Percentiles rank a stretch among this genome's conserved stretches.
Evolutionary conservation across 2,797 vertebrate species (phyloP).

Genomic region (Danio jaintianensis): DNA sequence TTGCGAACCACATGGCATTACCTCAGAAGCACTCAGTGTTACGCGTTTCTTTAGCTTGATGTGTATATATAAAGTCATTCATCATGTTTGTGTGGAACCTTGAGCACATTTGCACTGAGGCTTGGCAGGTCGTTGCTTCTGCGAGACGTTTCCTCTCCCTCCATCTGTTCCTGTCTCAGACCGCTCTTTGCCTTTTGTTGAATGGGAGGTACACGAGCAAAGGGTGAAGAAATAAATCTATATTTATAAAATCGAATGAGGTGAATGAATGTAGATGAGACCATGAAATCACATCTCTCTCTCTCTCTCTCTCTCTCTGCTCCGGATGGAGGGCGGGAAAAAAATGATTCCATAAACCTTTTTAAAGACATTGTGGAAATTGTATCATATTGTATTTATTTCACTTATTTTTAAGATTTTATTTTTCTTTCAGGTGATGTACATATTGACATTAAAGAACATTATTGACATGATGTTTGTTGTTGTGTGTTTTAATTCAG

Average conservation of each 20-base stretch:
- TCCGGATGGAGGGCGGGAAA: conserved; percentile 69
- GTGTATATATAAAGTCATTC: conserved; percentile 40
- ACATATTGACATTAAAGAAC: conserved; percentile 96
- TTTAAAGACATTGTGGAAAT: conserved; percentile 90
- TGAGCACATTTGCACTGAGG: conserved; percentile 62
- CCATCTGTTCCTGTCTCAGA: conserved; percentile 16
- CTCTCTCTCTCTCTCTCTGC: no score
- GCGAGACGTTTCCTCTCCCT: conserved; percentile 37
- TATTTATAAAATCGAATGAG: conserved; percentile 49
- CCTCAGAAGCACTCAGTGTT: conserved; percentile 53
- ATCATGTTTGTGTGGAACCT: conserved; percentile 41
- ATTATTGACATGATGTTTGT: conserved; percentile 79
- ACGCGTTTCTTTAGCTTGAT: conserved; percentile 40
- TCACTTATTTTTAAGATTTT: conserved; percentile 92
- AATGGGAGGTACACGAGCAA: conserved; percentile 51
- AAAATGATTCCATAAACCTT: conserved; percentile 75
- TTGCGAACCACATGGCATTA: conserved; percentile 55
- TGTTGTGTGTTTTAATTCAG: neutral
- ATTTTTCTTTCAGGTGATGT: conserved; percentile 94
- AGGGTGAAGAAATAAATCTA: conserved; percentile 48
- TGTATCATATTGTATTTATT: conserved; percentile 98
- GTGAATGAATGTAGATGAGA: conserved; percentile 54
- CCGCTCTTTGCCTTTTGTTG: conserved; percentile 47
- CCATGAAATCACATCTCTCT: conserved; percentile 67
- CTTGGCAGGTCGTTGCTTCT: conserved; percentile 58